Percentiles rank a stretch among this genome's conserved stretches.
phyloP scores from a whole-genome alignment of 2,797 vertebrate species.

The Oophaga sylvatica region DNA sequence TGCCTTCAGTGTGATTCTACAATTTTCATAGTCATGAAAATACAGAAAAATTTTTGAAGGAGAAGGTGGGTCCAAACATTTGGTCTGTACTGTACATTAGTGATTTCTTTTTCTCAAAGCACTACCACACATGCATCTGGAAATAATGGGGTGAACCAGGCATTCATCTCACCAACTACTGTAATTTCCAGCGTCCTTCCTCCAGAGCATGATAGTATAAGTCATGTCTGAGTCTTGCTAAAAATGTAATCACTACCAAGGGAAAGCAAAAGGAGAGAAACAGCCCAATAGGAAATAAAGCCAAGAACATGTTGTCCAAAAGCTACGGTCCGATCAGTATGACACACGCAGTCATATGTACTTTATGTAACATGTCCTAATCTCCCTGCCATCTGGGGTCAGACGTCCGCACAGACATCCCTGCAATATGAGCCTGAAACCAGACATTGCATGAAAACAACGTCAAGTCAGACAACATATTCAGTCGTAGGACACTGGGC shows the following conservation, averaged over 20 bases:
- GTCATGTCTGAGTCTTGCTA: neutral
- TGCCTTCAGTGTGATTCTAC: too few species aligned
- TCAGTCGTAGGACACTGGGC: neutral
- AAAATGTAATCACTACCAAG: neutral
- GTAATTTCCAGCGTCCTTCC: neutral
- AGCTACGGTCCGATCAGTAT: neutral
- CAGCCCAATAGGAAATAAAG: neutral
- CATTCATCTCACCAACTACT: neutral
- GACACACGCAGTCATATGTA: constrained; percentile 1
- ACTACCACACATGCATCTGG: neutral
- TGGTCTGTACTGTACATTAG: too few species aligned
- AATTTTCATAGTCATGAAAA: too few species aligned
- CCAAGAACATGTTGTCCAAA: constrained; percentile 8
- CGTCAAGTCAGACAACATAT: neutral
- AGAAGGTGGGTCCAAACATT: too few species aligned
- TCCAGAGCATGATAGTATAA: neutral
- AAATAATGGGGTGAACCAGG: neutral
- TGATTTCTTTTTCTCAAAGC: neutral
- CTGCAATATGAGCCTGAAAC: neutral
- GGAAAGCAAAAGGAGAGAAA: neutral
- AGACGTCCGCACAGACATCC: neutral
- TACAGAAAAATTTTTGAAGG: too few species aligned
- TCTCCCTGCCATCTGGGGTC: neutral
- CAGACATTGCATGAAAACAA: neutral
- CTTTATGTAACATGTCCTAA: constrained; percentile 2